phyloP scores from a whole-genome alignment of 2,797 vertebrate species.

The Mallotus villosus region DNA sequence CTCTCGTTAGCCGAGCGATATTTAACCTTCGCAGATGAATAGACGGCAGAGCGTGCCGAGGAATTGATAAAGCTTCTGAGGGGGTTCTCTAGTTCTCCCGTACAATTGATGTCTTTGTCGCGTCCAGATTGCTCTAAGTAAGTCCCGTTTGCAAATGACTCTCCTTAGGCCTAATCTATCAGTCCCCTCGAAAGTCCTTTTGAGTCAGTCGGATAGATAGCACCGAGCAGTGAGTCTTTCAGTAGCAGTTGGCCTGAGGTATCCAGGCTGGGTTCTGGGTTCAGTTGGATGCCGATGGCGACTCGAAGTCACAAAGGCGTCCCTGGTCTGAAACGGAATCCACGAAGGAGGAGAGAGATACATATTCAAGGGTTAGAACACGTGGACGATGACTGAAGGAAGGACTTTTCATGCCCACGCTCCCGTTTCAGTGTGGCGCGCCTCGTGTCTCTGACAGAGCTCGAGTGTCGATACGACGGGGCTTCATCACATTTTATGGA shows the following conservation, averaged over 20 bases:
- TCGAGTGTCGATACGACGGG: no score
- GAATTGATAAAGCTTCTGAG: constrained; percentile 65
- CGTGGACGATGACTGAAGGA: no score
- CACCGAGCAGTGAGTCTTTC: background rate
- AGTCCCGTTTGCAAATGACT: constrained; percentile 50
- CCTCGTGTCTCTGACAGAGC: no score
- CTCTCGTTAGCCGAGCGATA: constrained; percentile 66
- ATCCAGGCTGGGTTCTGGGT: background rate
- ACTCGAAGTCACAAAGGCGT: no score
- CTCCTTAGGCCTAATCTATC: constrained; percentile 49
- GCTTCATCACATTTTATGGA: no score
- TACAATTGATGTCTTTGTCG: constrained; percentile 70
- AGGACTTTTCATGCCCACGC: no score
- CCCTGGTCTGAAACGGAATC: no score
- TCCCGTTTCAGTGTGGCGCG: no score
- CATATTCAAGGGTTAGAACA: no score
- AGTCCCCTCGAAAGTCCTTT: constrained; percentile 10
- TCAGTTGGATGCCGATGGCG: background rate
- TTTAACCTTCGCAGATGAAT: constrained; percentile 76
- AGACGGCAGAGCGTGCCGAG: constrained; percentile 48
- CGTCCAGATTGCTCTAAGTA: constrained; percentile 55
- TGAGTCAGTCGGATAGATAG: constrained; percentile 12
- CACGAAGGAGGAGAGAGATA: no score
- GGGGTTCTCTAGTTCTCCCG: constrained; percentile 43
- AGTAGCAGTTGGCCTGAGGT: no score